Evolutionary conservation across 2,888 invertebrate species (phyloP).

Genomic region (Phania funesta): DNA sequence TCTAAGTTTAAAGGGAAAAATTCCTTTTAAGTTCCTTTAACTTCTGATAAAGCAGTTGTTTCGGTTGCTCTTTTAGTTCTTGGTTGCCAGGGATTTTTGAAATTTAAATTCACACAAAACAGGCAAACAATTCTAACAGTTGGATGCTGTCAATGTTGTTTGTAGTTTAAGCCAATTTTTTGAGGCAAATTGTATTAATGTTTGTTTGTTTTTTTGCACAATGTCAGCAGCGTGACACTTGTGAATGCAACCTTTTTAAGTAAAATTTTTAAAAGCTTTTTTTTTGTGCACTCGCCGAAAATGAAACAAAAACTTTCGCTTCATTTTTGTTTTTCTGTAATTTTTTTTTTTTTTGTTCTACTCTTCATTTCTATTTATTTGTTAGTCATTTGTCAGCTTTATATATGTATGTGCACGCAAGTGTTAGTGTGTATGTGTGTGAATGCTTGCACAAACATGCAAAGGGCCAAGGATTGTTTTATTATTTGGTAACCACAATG

Average conservation of each 20-base stretch:
- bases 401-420: background rate
- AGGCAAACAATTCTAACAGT: constrained; percentile 56
- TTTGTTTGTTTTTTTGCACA: constrained; percentile 40
- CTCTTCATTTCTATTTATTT: constrained; percentile 44
- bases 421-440: background rate
- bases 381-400: constrained; percentile 51
- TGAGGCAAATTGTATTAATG: constrained; percentile 66
- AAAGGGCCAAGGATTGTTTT: constrained; percentile 47
- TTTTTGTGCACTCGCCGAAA: background rate
- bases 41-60: constrained; percentile 51
- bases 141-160: constrained; percentile 51
- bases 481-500: constrained; percentile 37
- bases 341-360: background rate
- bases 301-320: constrained; percentile 12
- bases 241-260: constrained; percentile 23
- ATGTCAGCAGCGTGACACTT: constrained; percentile 56
- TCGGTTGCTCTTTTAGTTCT: constrained; percentile 11
- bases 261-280: constrained; percentile 46
- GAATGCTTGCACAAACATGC: background rate
- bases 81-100: constrained; percentile 38
- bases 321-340: no score
- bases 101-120: constrained; percentile 50
- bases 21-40: constrained; percentile 57
- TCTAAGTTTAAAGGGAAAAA: constrained; percentile 16
- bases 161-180: constrained; percentile 57